Base-by-base conservation (phyloP, 2,113 vertebrate genomes). In the Junco hyemalis region DNA sequence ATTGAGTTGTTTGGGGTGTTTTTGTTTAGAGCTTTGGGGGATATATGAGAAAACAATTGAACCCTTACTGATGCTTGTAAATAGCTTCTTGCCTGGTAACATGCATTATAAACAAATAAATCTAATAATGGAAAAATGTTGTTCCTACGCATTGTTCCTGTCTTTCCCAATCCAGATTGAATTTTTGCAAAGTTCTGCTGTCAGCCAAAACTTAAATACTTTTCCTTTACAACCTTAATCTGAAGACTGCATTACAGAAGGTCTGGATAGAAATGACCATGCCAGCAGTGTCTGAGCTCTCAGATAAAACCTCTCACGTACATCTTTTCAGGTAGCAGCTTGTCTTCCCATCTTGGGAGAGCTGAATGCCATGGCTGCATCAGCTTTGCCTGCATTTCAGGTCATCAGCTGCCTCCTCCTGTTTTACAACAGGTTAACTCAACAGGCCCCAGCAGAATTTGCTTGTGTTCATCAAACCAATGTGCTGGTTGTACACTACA, bases 101-200 rank as follows among this genome's bases (percentile, higher is more conserved):
- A 40, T 81, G 28, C 28, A 51, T 50, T 92, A 38, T 47, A 78
- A 92, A 76, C 23, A 69, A 97, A 97, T 96, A 95, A 96, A 97
- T 73, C 26, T 82, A n/a, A 88, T 38, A 28, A 81, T 42, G 70
- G 54, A 63, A 95, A 95, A 72, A 63, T 40, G 7, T 61, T 88
- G 45, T 48, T 93, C 26, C 33, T 60, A 13, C 73, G 60, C 38
- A 44, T 35, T 47, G 25, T 78, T 88, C 18, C 29, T 85, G 21
- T 84, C 65, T 12, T 91, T 42, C 44, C 15, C 35, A 45, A 9
- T 51, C 22, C 33, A 72, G 22, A 54, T 0, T 63, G 35, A 66
- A 88, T 89, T 79, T 96, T 79, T 64, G 25, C 21, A 0, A 83
- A 73, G 64, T 71, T 93, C 11, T 79, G 66, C 69, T 48, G 19